A percentile compares a stretch with the other conserved stretches of the same genome.
These are phyloP conservation scores for Hybognathus amarus DNA, from an alignment of 2,797 vertebrate species.

Conservation along the genomic window DNA sequence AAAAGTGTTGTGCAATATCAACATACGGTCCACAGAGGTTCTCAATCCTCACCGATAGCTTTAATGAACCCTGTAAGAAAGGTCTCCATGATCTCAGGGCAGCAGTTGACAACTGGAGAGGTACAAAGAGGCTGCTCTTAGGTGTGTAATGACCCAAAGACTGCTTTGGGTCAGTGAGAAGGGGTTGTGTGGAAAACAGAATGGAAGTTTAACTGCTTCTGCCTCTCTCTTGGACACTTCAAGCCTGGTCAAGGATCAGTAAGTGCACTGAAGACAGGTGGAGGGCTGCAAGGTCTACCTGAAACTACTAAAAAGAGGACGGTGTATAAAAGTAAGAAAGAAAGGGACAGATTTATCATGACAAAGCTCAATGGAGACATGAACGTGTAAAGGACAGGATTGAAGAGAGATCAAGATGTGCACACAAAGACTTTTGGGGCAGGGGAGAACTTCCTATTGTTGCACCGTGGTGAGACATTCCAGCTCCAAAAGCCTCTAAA, in stretches of 20 bases:
- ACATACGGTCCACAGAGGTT: slow-evolving; percentile 15
- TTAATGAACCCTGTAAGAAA: slow-evolving; percentile 39
- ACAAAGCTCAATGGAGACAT: neutral
- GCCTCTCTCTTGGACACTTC: slow-evolving; percentile 9
- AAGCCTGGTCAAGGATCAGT: slow-evolving; percentile 38
- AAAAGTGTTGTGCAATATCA: slow-evolving; percentile 10
- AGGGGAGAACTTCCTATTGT: slow-evolving; percentile 40
- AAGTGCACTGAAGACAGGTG: slow-evolving; percentile 23
- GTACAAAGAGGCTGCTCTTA: slow-evolving; percentile 38
- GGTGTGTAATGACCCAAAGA: slow-evolving; percentile 42
- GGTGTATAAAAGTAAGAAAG: neutral
- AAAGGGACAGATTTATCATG: neutral
- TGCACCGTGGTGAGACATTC: slow-evolving; percentile 54
- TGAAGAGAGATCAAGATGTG: slow-evolving; percentile 11
- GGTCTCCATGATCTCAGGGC: slow-evolving; percentile 18
- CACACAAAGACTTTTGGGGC: neutral
- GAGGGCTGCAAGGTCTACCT: neutral
- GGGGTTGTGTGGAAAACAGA: slow-evolving; percentile 42
- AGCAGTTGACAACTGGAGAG: slow-evolving; percentile 32
- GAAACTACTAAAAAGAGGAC: neutral
- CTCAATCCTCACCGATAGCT: neutral
- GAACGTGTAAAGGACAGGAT: neutral
- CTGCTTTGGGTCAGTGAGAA: slow-evolving; percentile 20
- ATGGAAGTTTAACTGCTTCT: slow-evolving; percentile 37
- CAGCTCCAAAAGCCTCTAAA: slow-evolving; percentile 32